These are phyloP conservation scores for Lysiphlebus fabarum DNA, from an alignment of 1,140 invertebrate species.

Conservation along the genomic window DNA sequence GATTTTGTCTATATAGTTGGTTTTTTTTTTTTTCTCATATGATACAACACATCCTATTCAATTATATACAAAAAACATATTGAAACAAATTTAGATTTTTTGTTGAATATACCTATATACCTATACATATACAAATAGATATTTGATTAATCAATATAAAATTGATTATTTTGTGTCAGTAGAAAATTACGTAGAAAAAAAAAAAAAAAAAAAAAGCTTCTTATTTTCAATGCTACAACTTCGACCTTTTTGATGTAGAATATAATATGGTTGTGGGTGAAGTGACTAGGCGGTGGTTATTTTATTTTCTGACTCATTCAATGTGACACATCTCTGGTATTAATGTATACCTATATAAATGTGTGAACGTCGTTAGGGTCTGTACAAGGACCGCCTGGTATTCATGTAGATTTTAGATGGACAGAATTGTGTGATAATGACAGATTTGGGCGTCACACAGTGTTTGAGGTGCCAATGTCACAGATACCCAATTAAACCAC, in stretches of 20 bases:
- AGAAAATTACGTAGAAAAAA: slow-evolving; percentile 38
- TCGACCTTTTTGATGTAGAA: background rate
- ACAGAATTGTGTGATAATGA: slow-evolving; percentile 54
- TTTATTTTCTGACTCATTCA: slow-evolving; percentile 1
- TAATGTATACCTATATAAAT: background rate
- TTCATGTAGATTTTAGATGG: slow-evolving; percentile 31
- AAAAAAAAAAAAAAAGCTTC: no score
- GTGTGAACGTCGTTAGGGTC: slow-evolving; percentile 10
- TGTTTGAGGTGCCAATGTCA: slow-evolving; percentile 51
- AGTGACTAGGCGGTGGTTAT: slow-evolving; percentile 25
- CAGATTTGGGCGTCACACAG: slow-evolving; percentile 47
- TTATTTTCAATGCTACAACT: no score
- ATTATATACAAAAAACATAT: no score
- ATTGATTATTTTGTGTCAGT: slow-evolving; percentile 31
- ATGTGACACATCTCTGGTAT: background rate
- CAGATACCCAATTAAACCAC: slow-evolving; percentile 45
- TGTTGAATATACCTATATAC: no score
- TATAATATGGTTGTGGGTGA: slow-evolving; percentile 4
- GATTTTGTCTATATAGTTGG: no score
- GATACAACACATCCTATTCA: no score
- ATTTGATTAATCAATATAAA: slow-evolving; percentile 51
- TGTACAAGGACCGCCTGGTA: slow-evolving; percentile 30
- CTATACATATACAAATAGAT: no score
- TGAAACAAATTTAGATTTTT: no score
- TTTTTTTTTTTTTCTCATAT: no score